phyloP scores from a whole-genome alignment of 2,797 vertebrate species.

The Xiphorhynchus erythropygius region DNA sequence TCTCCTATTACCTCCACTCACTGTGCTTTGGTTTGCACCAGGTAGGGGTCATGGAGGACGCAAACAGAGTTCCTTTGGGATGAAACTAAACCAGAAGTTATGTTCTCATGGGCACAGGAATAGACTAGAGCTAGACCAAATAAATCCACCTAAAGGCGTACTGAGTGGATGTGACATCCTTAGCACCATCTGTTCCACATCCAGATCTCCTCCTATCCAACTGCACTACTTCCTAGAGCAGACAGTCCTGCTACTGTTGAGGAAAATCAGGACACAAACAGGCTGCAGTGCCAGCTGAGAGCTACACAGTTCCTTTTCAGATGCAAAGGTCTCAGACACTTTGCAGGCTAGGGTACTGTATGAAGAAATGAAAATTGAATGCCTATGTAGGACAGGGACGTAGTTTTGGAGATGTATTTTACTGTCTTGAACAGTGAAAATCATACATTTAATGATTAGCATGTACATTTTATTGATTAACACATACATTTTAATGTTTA shows the following conservation, averaged over 20 bases:
- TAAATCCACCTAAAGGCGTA: background rate
- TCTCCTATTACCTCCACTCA: background rate
- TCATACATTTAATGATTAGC: background rate
- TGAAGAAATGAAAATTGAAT: background rate
- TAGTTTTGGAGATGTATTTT: background rate
- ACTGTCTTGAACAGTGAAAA: background rate
- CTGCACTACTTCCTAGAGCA: background rate
- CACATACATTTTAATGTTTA: background rate
- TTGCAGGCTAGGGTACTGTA: background rate
- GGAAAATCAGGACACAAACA: background rate
- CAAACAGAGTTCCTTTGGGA: background rate
- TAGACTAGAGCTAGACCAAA: background rate
- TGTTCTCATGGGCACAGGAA: background rate
- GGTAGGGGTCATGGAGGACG: background rate
- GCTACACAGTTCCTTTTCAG: background rate
- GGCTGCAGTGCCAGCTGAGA: background rate
- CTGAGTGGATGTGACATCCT: rapidly evolving
- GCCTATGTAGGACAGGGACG: background rate
- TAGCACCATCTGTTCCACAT: background rate
- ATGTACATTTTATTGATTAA: background rate
- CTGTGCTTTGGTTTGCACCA: background rate
- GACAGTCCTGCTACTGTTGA: background rate
- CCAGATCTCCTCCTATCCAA: background rate
- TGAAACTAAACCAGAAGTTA: background rate
- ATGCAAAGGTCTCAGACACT: background rate